Conservation (phyloP, 2,888 invertebrate genomes). For the Epinotia ramella region DNA sequence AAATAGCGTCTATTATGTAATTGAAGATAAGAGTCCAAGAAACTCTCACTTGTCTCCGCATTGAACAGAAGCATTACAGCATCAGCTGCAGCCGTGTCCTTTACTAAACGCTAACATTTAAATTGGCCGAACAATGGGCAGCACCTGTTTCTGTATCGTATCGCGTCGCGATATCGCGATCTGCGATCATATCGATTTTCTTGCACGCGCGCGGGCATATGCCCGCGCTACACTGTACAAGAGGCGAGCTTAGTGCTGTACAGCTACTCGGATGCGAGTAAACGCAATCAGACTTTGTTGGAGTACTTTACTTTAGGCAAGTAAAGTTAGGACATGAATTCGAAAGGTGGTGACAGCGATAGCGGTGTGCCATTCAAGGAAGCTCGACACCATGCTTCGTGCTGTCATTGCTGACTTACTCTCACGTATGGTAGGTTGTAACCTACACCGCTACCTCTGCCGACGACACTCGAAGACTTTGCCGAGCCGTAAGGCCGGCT, state of each 20-base stretch:
- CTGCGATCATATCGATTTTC: constrained; percentile 57
- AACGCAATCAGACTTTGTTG: no score
- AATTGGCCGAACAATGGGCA: constrained; percentile 46
- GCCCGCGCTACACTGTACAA: constrained; percentile 7
- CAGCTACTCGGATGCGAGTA: not conserved
- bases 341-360: no score
- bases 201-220: constrained; percentile 41
- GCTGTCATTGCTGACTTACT: not conserved
- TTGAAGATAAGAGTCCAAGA: constrained; percentile 25
- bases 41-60: constrained; percentile 36
- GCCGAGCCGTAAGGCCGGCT: not conserved
- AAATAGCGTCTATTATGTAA: constrained; percentile 31
- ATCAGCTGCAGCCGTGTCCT: constrained; percentile 19
- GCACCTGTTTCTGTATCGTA: constrained; percentile 57
- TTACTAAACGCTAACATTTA: constrained; percentile 43
- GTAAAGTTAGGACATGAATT: no score
- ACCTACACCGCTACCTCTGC: not conserved
- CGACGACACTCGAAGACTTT: not conserved
- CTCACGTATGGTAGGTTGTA: not conserved
- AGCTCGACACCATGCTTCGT: not conserved
- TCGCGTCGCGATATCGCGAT: constrained; percentile 52
- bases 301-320: no score
- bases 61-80: constrained; percentile 36
- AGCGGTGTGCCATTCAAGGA: not conserved
- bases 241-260: not conserved